Conservation (phyloP, 2,113 vertebrate genomes). For the Seriola rivoliana region DNA sequence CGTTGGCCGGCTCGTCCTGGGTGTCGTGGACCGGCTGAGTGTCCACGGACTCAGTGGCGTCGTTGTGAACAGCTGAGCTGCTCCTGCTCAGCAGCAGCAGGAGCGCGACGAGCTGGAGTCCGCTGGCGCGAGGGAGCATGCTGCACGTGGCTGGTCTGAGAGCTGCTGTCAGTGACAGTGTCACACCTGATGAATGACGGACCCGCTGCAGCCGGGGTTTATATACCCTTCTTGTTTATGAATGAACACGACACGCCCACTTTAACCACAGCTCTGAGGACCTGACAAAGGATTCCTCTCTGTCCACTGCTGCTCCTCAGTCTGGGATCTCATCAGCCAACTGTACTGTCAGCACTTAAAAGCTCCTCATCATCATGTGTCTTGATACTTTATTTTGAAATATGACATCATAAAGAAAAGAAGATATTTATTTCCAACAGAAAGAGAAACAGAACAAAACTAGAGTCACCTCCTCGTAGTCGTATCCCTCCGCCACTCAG, state of each 20-base stretch:
- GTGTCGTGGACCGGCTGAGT: background rate
- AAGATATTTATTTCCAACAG: no score
- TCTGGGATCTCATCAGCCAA: no score
- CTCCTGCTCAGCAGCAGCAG: conserved; percentile 61
- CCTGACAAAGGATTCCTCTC: no score
- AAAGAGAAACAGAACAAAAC: no score
- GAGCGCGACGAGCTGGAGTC: conserved; percentile 59
- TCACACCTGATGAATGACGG: conserved; percentile 1
- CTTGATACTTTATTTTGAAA: no score
- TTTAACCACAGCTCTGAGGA: no score
- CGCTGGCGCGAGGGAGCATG: conserved; percentile 60
- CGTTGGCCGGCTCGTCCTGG: conserved; percentile 28
- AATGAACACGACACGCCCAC: conserved; percentile 43
- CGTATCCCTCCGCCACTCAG: no score
- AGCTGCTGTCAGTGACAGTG: background rate
- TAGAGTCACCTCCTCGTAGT: no score
- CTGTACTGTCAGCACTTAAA: no score
- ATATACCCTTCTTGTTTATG: conserved; percentile 52
- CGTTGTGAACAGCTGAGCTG: conserved; percentile 72
- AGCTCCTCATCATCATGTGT: no score
- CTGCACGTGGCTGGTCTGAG: conserved; percentile 12
- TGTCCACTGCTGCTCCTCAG: no score
- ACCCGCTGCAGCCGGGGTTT: conserved; percentile 47
- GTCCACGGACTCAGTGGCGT: conserved; percentile 70
- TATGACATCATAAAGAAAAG: no score